Percentiles rank a stretch among this genome's conserved stretches.
Evolutionary conservation across 1,140 invertebrate species (phyloP).

Genomic region (Melitaea cinxia): DNA sequence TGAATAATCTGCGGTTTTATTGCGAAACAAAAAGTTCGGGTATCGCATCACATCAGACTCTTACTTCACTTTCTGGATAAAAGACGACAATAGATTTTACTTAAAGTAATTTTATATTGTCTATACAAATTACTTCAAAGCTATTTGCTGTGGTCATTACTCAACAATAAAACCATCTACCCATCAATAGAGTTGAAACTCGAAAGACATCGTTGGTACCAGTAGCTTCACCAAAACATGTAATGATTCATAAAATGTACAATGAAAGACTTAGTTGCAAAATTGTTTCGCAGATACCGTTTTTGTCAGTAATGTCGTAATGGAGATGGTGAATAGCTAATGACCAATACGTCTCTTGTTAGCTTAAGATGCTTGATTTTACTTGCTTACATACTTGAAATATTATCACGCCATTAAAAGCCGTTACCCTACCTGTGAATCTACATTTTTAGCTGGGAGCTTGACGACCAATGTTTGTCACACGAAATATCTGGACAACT

Average conservation of each 20-base stretch:
- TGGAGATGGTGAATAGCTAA: conserved; percentile 7
- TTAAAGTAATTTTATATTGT: background rate
- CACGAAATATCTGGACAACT: background rate
- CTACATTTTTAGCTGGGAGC: conserved; percentile 31
- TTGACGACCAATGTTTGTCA: conserved; percentile 7
- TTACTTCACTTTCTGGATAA: conserved; percentile 7
- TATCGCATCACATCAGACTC: background rate
- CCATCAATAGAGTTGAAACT: background rate
- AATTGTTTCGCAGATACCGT: conserved; percentile 23
- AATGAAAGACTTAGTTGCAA: conserved; percentile 31
- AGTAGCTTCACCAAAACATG: conserved; percentile 33
- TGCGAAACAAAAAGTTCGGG: background rate
- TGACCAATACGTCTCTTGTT: background rate
- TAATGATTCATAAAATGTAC: conserved; percentile 35
- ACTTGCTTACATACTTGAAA: conserved; percentile 16
- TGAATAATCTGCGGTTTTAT: background rate
- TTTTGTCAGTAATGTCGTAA: conserved; percentile 27
- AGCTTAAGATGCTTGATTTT: conserved; percentile 8
- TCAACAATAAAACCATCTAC: background rate
- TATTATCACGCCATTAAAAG: conserved; percentile 8
- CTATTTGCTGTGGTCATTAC: background rate
- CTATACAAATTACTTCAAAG: background rate
- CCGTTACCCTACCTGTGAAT: conserved; percentile 21
- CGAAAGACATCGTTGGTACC: background rate
- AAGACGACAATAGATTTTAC: background rate